These are phyloP conservation scores for Ancistrus triradiatus DNA, from an alignment of 2,113 vertebrate genomes.

Conservation along the genomic window DNA sequence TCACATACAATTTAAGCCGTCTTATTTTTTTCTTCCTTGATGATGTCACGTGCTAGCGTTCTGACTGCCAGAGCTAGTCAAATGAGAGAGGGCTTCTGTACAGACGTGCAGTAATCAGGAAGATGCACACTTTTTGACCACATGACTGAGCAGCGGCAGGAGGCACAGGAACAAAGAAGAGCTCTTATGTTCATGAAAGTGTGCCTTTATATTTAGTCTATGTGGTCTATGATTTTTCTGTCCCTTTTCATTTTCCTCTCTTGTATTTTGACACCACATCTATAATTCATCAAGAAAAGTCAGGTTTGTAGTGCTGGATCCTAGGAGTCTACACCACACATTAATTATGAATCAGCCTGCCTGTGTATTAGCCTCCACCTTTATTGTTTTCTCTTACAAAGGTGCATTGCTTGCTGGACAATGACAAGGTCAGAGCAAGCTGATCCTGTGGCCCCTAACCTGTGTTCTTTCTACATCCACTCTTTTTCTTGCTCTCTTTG, in stretches of 20 bases:
- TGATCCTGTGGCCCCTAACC: slow-evolving; percentile 1
- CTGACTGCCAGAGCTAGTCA: neutral
- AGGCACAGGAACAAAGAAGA: neutral
- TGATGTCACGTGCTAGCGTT: neutral
- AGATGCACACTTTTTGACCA: neutral
- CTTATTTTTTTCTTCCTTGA: neutral
- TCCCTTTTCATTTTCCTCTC: slow-evolving; percentile 29
- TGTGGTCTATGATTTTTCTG: slow-evolving; percentile 18
- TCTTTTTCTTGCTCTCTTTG: too few relatives aligned
- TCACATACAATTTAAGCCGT: slow-evolving; percentile 15
- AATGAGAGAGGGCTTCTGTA: neutral
- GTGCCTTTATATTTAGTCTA: slow-evolving; percentile 39
- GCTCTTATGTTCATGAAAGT: slow-evolving; percentile 24
- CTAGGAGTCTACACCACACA: slow-evolving; percentile 32
- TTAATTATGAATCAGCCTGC: slow-evolving; percentile 43
- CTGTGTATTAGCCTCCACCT: slow-evolving; percentile 36
- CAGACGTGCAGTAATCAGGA: neutral
- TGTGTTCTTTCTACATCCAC: neutral
- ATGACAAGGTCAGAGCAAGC: slow-evolving; percentile 9
- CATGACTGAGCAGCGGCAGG: neutral
- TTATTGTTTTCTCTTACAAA: slow-evolving; percentile 44
- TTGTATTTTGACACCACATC: slow-evolving; percentile 48
- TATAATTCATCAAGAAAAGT: slow-evolving; percentile 54
- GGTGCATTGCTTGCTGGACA: slow-evolving; percentile 30
- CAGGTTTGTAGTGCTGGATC: slow-evolving; percentile 43